Evolutionary conservation across 2,113 vertebrate genomes (phyloP), one percentile per base, ranked within the genome.

Genomic region (Columba livia): DNA sequence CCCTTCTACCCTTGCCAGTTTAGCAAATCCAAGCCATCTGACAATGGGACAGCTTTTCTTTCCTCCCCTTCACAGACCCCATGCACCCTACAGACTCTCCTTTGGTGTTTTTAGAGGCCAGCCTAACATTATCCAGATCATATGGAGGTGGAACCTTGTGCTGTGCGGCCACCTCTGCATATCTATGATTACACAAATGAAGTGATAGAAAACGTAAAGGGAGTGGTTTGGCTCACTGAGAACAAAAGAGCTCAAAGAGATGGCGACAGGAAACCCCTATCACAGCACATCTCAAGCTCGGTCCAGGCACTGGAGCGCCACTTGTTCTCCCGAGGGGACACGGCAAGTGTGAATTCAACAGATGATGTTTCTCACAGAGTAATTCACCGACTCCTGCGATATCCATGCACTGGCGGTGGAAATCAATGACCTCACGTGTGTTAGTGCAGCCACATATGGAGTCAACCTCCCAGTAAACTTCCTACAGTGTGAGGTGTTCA

Each of bases 221-320:
- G 54, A 65, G n/a, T 23, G 48, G 25, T 64, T 64, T 47, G 38
- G 44, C 42, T 54, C 57, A 51, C 4, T 6, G 17, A 78, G 38
- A 81, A 71, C 13, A 62, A 80, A 84, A 58, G 16, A 4, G 21
- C 26, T 15, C 29, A 4, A 32, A 61, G 31, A 47, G 7, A 44
- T 0, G 20, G 18, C 0, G 0, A 47, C 4, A 51, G 26, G 25
- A 70, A 80, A 40, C 3, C 3, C 10, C 28, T 23, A 13, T 21
- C 5, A 10, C 4, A 42, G 65, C 32, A 12, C 28, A 50, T 26
- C n/a, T 62, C 36, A 19, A 40, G 20, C 25, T 21, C 0, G 4
- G 44, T 31, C n/a, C 51, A 48, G 67, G n/a, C 67, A 79, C 80
- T 50, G 64, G 40, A 69, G 36, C 0, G 0, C 2, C 29, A 20